Conservation (phyloP, 2,113 vertebrate genomes). For the Menura novaehollandiae region DNA sequence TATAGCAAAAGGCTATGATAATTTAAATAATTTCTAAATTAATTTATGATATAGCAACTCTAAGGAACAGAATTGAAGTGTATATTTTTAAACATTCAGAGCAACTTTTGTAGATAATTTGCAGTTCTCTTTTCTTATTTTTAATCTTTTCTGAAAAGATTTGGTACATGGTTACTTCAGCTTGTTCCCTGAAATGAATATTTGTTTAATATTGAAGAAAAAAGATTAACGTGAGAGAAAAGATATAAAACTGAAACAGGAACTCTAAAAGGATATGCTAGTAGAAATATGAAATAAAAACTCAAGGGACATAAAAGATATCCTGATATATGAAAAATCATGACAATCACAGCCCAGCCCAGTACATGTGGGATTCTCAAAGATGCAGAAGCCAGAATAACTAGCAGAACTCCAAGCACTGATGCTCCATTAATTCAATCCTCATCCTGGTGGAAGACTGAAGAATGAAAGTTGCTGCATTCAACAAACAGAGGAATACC, state of each 20-base stretch:
- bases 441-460: not conserved
- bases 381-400: not conserved
- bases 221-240: not conserved
- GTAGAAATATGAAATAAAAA: not conserved
- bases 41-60: not conserved
- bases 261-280: not conserved
- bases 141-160: not conserved
- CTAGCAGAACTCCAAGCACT: not conserved
- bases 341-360: not conserved
- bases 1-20: not conserved
- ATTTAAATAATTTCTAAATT: not conserved
- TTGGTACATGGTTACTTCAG: not conserved
- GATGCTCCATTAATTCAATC: not conserved
- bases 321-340: not conserved
- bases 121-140: not conserved
- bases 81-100: not conserved
- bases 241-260: not conserved
- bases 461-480: not conserved
- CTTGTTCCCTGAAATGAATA: not conserved
- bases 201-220: not conserved
- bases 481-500: not conserved
- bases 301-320: not conserved
- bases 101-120: not conserved
- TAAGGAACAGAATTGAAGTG: not conserved
- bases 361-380: rapidly evolving